Evolutionary conservation across 2,113 vertebrate genomes (phyloP), one percentile per base, ranked within the genome.

Genomic region (Lepus europaeus): DNA sequence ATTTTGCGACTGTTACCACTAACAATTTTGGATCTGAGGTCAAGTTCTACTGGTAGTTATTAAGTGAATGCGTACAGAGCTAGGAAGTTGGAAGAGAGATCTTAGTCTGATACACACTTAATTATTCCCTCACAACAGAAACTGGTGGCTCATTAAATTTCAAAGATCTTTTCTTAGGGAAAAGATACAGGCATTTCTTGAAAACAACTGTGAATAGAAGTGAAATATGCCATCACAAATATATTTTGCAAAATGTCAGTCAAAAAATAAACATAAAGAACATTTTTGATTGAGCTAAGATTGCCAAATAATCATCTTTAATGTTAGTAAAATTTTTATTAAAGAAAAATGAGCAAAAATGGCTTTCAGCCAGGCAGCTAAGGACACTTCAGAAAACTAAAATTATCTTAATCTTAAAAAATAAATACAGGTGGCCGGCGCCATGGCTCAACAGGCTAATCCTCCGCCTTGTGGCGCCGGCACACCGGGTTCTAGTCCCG

Each of bases 311-410:
- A 83, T 45, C 20, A 88, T 27, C 17, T 78, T 70, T 29, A 51
- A 7, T 82, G 49, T 49, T 92, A 86, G 72, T 56, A 89, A 45
- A 80, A 23, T 53, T 59, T 93, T 93, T 56, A 72, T 20, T 8
- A 68, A 87, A 64, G 73, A 90, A 94, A 83, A 74, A 66, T 13
- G 45, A 36, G 84, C 66, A 51, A 69, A 70, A 53, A 13, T 53
- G 12, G 70, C 45, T 53, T 25, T 53, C 7, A 25, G 39, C 13
- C 17, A 79, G 1, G 59, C 23, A 81, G 53, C 51, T 74, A 63
- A 87, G 86, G 79, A 77, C 27, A 79, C 4, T 83, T 64, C 36
- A 13, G 17, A 80, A 90, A 94, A 77, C 68, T 77, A 77, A 88
- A 91, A 27, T 3, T 72, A 13, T 56, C 78, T 87, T 39, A 73